Conservation (phyloP, 1,140 invertebrate species). For the Danaus plexippus region DNA sequence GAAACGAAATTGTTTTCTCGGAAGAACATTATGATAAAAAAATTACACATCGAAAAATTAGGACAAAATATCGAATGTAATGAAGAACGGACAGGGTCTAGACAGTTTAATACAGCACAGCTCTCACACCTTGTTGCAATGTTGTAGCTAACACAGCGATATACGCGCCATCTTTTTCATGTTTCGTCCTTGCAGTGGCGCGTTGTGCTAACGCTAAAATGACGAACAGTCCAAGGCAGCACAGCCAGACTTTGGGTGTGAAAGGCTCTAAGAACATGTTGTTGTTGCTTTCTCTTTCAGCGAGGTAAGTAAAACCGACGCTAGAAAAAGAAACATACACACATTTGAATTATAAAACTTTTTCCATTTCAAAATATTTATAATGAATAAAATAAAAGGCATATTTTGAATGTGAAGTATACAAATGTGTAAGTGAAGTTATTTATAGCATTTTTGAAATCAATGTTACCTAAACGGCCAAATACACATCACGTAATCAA, state of each 20-base stretch:
- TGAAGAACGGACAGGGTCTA: no score
- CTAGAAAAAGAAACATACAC: constrained; percentile 19
- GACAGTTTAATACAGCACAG: background rate
- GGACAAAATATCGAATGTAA: background rate
- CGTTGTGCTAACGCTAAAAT: constrained; percentile 37
- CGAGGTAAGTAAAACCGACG: constrained; percentile 52
- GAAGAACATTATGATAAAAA: no score
- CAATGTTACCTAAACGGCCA: constrained; percentile 52
- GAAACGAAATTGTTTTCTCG: no score
- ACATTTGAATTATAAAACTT: background rate
- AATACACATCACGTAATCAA: constrained; percentile 43
- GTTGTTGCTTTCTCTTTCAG: constrained; percentile 51
- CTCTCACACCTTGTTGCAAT: constrained; percentile 45
- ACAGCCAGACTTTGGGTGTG: constrained; percentile 40
- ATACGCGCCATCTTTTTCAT: constrained; percentile 45
- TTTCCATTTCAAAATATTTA: no score
- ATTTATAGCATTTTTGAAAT: no score
- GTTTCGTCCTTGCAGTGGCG: constrained; percentile 29
- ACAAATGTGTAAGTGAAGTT: no score
- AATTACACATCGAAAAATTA: background rate
- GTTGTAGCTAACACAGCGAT: constrained; percentile 44
- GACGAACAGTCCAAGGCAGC: constrained; percentile 30
- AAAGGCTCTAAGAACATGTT: constrained; percentile 58
- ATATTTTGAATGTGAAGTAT: no score
- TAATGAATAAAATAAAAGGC: no score